Base-by-base conservation (phyloP, 2,113 vertebrate genomes). In the Lamprotornis superbus region DNA sequence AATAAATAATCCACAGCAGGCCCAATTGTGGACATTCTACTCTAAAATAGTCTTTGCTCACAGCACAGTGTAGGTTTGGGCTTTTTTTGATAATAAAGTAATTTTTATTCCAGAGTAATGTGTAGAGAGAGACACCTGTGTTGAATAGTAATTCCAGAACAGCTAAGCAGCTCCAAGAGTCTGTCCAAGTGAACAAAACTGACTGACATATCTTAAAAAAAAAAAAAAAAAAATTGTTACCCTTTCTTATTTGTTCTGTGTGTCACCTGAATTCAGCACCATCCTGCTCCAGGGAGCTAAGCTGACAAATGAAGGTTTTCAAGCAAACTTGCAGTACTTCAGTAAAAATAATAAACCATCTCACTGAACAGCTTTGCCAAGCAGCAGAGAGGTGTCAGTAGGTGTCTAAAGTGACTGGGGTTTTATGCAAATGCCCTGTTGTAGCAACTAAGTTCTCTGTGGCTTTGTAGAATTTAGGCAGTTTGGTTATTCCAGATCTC, bases 281-380 rank as follows among this genome's bases (percentile, higher is more conserved):
- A 69, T 88, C 42, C 52, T 82, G 60, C 42, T 93, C 33, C 46
- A 60, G 76, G 57, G 65, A 71, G 25, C 74, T 88, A 79, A 87
- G 56, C 68, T 88, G 60, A 59, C 65, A 96, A 96, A 89, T 93
- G 49, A n/a, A 90, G 90, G 69, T 96, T 95, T 91, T 88, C 47
- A 59, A 80, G 69, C 27, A 77, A 77, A 86, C 64, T 85, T 92
- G 68, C 46, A 67, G 23, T 82, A 18, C 46, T 87, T 90, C 60
- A 88, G 35, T 90, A 67, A 78, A 77, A 81, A 53, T 59, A 93
- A 83, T 90, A 82, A 94, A 70, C 63, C 25, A 14, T 75, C n/a
- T 95, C 47, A 10, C 24, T 88, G 68, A 89, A 90, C 64, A 70
- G 86, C 83, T 95, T 96, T 96, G 49, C 83, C 61, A 55, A 10